phyloP scores from a whole-genome alignment of 1,140 invertebrate species.

The Heliconius himera region DNA sequence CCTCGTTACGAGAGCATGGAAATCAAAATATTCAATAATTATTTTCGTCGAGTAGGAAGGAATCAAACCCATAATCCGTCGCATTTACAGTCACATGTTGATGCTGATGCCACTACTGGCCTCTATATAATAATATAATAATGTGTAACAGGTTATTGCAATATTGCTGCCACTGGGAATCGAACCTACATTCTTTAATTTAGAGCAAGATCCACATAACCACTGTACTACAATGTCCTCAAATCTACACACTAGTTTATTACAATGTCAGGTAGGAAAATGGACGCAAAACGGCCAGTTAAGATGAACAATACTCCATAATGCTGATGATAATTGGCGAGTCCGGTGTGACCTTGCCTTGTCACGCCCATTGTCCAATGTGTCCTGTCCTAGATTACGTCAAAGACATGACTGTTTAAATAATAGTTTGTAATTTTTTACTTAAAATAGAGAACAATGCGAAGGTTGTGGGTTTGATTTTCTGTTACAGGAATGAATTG shows the following conservation, averaged over 20 bases:
- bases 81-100: too few relatives aligned
- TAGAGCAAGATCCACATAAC: background rate
- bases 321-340: constrained; percentile 25
- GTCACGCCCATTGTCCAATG: constrained; percentile 26
- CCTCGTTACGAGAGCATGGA: too few relatives aligned
- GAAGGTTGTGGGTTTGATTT: too few relatives aligned
- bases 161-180: background rate
- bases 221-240: background rate
- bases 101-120: too few relatives aligned
- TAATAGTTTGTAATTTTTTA: too few relatives aligned
- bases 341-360: constrained; percentile 21
- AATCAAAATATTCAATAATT: too few relatives aligned
- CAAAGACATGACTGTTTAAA: constrained; percentile 12
- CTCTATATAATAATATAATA: too few relatives aligned
- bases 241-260: background rate
- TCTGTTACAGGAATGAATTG: too few relatives aligned
- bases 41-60: too few relatives aligned
- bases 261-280: constrained; percentile 4
- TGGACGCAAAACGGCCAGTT: background rate
- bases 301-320: constrained; percentile 11
- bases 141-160: too few relatives aligned
- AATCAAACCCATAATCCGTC: too few relatives aligned
- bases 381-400: constrained; percentile 23
- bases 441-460: too few relatives aligned
- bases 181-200: background rate